Evolutionary conservation across 1,140 invertebrate genomes (phyloP).

Genomic region (Meteorus sp.): DNA sequence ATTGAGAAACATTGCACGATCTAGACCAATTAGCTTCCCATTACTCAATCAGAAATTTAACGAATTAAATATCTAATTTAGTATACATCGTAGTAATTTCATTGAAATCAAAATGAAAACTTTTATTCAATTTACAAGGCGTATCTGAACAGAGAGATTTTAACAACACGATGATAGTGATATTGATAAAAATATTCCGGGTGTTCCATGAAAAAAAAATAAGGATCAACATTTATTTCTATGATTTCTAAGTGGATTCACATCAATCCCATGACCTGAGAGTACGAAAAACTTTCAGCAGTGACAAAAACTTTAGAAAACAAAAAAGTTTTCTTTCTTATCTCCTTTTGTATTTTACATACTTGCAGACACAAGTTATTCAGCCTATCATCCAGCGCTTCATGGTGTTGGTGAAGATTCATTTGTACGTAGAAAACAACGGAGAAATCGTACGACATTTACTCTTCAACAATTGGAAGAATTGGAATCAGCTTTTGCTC

Average conservation of each 20-base stretch:
- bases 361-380: slow-evolving; percentile 90
- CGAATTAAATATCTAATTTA: slow-evolving; percentile 1
- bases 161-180: too few relatives aligned
- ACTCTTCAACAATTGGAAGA: slow-evolving; percentile 95
- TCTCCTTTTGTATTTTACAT: too few relatives aligned
- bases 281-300: neutral
- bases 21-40: slow-evolving; percentile 7
- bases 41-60: slow-evolving; percentile 1
- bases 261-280: neutral
- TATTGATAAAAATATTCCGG: neutral
- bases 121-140: too few relatives aligned
- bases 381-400: slow-evolving; percentile 85
- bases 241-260: neutral
- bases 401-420: slow-evolving; percentile 83
- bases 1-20: too few relatives aligned
- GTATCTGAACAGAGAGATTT: too few relatives aligned
- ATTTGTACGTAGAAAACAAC: slow-evolving; percentile 93
- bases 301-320: neutral
- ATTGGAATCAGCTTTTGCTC: slow-evolving; percentile 94
- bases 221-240: neutral
- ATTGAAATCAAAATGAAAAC: too few relatives aligned
- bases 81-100: neutral
- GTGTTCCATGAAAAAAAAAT: too few relatives aligned
- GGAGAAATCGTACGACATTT: slow-evolving; percentile 95
- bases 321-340: slow-evolving; percentile 22